phyloP scores from a whole-genome alignment of 1,140 invertebrate genomes.

The Papilio polyxenes region DNA sequence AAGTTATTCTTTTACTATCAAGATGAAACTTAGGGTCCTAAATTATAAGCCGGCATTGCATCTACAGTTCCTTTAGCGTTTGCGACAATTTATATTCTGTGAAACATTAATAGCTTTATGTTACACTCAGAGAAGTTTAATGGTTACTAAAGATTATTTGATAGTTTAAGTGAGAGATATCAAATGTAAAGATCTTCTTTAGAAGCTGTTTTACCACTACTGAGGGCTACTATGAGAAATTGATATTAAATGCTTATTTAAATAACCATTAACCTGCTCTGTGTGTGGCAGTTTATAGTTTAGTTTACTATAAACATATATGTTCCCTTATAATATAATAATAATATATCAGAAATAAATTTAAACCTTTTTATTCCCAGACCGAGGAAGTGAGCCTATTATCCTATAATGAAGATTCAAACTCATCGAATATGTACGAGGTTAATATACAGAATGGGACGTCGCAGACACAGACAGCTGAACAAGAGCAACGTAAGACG shows the following conservation, averaged over 20 bases:
- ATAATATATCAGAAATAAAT: neutral
- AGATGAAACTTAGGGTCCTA: neutral
- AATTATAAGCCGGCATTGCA: too few species aligned
- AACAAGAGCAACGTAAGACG: conserved; percentile 28
- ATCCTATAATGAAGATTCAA: conserved; percentile 77
- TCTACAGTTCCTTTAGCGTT: too few species aligned
- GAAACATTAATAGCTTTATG: neutral
- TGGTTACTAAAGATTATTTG: neutral
- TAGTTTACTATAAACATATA: too few species aligned
- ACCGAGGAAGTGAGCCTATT: conserved; percentile 72
- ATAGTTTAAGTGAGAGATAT: too few species aligned
- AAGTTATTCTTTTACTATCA: neutral
- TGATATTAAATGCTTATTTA: neutral
- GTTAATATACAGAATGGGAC: conserved; percentile 63
- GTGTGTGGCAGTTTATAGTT: neutral
- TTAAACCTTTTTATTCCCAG: conserved; percentile 49
- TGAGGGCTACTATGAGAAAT: too few species aligned
- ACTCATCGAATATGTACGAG: conserved; percentile 72
- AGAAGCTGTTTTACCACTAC: too few species aligned
- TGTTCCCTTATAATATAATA: neutral
- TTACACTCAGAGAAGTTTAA: neutral
- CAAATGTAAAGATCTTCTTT: too few species aligned
- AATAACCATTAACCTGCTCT: neutral
- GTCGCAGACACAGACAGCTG: conserved; percentile 34
- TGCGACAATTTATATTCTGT: neutral